Evolutionary conservation across 2,888 invertebrate genomes (phyloP).

Genomic region (Apamea sordens): DNA sequence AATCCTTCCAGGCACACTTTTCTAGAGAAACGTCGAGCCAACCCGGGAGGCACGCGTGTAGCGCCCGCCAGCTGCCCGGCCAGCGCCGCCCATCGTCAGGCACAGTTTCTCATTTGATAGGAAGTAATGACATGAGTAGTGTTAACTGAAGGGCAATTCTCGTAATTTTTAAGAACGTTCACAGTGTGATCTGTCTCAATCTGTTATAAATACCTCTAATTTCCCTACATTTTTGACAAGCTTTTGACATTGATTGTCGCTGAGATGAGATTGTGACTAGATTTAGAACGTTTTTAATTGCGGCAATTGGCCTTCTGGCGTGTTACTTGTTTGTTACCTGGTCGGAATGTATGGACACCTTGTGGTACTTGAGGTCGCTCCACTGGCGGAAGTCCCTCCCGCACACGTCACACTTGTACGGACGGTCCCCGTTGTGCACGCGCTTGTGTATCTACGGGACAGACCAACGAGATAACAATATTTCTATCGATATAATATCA

Average conservation of each 20-base stretch:
- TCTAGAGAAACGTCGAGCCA: not conserved
- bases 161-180: too few species aligned
- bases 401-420: slow-evolving; percentile 95
- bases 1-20: not conserved
- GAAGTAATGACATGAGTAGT: not conserved
- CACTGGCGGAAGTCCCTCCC: slow-evolving; percentile 95
- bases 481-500: too few species aligned
- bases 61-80: too few species aligned
- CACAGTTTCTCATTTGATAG: not conserved
- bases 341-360: slow-evolving; percentile 94
- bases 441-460: slow-evolving; percentile 92
- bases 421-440: slow-evolving; percentile 95
- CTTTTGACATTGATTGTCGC: too few species aligned
- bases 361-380: slow-evolving; percentile 97
- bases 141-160: too few species aligned
- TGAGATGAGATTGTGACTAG: too few species aligned
- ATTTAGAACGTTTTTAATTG: too few species aligned
- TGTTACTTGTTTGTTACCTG: slow-evolving; percentile 75
- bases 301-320: too few species aligned
- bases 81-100: too few species aligned
- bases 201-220: too few species aligned
- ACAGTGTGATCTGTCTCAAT: too few species aligned
- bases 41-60: not conserved
- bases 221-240: too few species aligned
- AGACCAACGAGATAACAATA: not conserved